Evolutionary conservation across 2,888 invertebrate genomes (phyloP), one percentile per base, ranked within the genome.

Genomic region (Idaea straminata): DNA sequence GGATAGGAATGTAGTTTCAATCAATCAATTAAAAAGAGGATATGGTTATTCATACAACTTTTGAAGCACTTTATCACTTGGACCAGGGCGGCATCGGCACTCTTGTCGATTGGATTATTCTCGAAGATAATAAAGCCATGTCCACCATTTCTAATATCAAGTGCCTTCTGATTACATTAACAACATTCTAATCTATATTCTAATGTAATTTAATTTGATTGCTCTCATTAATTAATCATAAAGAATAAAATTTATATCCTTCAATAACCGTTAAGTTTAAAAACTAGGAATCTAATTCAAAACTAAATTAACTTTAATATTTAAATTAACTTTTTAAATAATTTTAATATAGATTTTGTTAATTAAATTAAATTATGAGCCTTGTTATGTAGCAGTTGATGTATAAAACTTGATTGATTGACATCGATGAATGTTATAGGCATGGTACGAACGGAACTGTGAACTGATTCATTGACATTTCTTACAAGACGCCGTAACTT

Each of bases 401-500:
- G 15, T 59, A n/a, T 59, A 34, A 15, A 59, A 47, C 6, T 10
- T 47, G 47, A 47, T 47, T 47, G 47, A 47, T 47, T 47, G 74
- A 64, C 67, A 67, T 69, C 69, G 69, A 68, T 82, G 81, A 76
- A 82, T 83, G 84, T 79, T 59, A 47, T 47, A 47, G 47, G 47
- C 47, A 47, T 47, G 47, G 47, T 47, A 47, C 6, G 63, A 61
- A 66, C 64, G 62, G 76, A 78, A 64, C 62, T 64, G 83, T 82
- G 80, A 81, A 81, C 77, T 73, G 78, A 82, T 82, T 83, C 84
- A 84, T 83, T 84, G 86, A 83, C 83, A 83, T 86, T 85, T 89
- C 87, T 84, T 69, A 64, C 80, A 79, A 73, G 73, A 69, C 74
- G 70, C 77, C 72, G 77, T 80, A 81, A 83, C 85, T 83, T 77